Evolutionary conservation across 2,797 vertebrate genomes (phyloP).

Genomic region (Acipenser ruthenus): DNA sequence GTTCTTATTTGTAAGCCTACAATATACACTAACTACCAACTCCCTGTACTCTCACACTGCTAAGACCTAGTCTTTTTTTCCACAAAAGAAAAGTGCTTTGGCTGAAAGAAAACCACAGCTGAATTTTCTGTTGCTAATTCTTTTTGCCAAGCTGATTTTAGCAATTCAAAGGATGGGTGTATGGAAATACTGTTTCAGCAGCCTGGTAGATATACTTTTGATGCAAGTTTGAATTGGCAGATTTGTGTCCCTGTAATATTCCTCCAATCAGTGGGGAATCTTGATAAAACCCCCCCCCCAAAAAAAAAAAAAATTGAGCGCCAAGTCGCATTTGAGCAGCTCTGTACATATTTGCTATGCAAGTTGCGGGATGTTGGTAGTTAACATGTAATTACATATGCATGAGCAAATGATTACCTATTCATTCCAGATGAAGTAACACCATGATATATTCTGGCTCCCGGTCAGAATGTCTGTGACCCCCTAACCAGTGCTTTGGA

Average conservation of each 20-base stretch:
- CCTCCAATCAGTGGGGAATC: slow-evolving; percentile 61
- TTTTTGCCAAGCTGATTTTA: slow-evolving; percentile 75
- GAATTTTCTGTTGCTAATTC: slow-evolving; percentile 69
- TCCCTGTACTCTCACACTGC: slow-evolving; percentile 63
- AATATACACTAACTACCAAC: slow-evolving; percentile 17
- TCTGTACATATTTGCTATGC: slow-evolving; percentile 51
- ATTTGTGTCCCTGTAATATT: slow-evolving; percentile 65
- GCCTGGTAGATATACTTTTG: slow-evolving; percentile 53
- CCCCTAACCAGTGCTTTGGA: too few species aligned
- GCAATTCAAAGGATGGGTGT: slow-evolving; percentile 63
- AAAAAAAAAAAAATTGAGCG: slow-evolving; percentile 41
- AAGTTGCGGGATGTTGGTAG: slow-evolving; percentile 17
- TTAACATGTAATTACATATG: neutral
- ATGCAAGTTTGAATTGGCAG: slow-evolving; percentile 67
- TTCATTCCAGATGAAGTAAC: too few species aligned
- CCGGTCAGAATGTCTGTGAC: too few species aligned
- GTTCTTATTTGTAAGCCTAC: too few species aligned
- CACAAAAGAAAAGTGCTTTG: slow-evolving; percentile 74
- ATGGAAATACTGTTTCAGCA: slow-evolving; percentile 58
- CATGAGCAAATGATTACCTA: neutral
- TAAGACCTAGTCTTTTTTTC: slow-evolving; percentile 72
- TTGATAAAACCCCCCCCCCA: too few species aligned
- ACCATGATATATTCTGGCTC: too few species aligned
- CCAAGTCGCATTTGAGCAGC: slow-evolving; percentile 45
- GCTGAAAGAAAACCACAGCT: slow-evolving; percentile 75